Evolutionary conservation across 2,888 invertebrate species (phyloP).

Genomic region (Nysson spinosus): DNA sequence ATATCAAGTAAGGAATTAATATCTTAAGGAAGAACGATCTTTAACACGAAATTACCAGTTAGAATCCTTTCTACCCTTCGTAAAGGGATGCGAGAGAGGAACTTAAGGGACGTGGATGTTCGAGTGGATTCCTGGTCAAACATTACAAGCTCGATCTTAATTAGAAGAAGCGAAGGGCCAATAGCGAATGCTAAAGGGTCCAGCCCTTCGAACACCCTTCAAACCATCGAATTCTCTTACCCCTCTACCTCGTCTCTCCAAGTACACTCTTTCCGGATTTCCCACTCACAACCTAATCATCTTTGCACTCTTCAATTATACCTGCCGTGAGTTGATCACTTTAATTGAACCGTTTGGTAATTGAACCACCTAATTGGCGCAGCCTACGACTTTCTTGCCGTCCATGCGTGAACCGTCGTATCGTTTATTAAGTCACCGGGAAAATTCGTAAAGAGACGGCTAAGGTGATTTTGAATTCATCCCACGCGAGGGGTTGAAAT

Average conservation of each 20-base stretch:
- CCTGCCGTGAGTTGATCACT: conserved; percentile 38
- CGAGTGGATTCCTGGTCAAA: conserved; percentile 11
- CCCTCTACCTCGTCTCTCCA: too few species aligned
- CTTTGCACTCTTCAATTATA: conserved; percentile 45
- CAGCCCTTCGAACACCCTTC: conserved; percentile 8
- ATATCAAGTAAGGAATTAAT: too few species aligned
- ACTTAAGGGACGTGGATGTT: conserved; percentile 11
- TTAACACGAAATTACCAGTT: too few species aligned
- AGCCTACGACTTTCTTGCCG: background rate
- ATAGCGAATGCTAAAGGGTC: background rate
- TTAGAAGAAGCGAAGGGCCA: conserved; percentile 45
- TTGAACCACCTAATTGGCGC: conserved; percentile 17
- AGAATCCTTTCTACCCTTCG: background rate
- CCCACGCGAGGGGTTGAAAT: too few species aligned
- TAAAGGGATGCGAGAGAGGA: conserved; percentile 2
- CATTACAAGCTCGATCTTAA: conserved; percentile 32
- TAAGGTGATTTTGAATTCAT: too few species aligned
- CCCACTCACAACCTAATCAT: conserved; percentile 25
- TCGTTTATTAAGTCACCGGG: background rate
- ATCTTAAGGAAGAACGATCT: too few species aligned
- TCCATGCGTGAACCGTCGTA: background rate
- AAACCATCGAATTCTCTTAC: conserved; percentile 32
- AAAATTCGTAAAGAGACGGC: too few species aligned
- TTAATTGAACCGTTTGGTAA: conserved; percentile 47
- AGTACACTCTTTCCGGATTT: too few species aligned